phyloP scores from a whole-genome alignment of 1,140 invertebrate genomes.

The Trichoplusia ni region DNA sequence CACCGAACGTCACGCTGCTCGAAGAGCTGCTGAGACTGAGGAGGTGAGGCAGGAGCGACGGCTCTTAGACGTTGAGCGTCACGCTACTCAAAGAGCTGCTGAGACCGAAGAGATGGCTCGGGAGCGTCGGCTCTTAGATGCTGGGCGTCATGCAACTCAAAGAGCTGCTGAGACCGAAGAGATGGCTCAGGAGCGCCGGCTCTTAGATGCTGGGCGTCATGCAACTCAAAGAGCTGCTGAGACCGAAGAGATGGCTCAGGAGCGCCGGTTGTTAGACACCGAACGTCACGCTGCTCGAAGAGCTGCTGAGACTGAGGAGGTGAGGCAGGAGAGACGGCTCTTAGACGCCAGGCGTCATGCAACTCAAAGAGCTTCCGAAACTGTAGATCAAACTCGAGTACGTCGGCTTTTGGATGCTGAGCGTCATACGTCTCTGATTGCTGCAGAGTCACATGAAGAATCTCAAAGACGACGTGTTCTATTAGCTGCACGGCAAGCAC shows the following conservation, averaged over 20 bases:
- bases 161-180: too few relatives aligned
- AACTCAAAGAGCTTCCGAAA: conserved; percentile 14
- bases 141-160: too few relatives aligned
- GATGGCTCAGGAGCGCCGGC: too few relatives aligned
- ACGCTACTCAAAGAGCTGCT: too few relatives aligned
- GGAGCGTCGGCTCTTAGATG: too few relatives aligned
- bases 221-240: too few relatives aligned
- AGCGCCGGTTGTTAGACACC: conserved; percentile 30
- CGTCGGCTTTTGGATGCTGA: conserved; percentile 32
- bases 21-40: too few relatives aligned
- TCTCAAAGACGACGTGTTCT: conserved; percentile 28
- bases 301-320: conserved; percentile 31
- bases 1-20: too few relatives aligned
- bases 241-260: conserved; percentile 36
- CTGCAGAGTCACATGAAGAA: conserved; percentile 33
- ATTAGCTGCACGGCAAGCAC: conserved; percentile 38
- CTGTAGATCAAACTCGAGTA: conserved; percentile 33
- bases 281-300: conserved; percentile 25
- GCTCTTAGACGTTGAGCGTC: too few relatives aligned
- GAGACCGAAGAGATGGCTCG: too few relatives aligned
- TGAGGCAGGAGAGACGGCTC: conserved; percentile 25
- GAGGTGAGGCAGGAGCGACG: too few relatives aligned
- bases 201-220: too few relatives aligned
- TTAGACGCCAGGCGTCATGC: conserved; percentile 37
- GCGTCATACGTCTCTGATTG: conserved; percentile 32